A percentile compares a stretch with the other conserved stretches of the same genome.
Conservation (phyloP, 2,888 invertebrate genomes). For the Tetragnatha montana region DNA sequence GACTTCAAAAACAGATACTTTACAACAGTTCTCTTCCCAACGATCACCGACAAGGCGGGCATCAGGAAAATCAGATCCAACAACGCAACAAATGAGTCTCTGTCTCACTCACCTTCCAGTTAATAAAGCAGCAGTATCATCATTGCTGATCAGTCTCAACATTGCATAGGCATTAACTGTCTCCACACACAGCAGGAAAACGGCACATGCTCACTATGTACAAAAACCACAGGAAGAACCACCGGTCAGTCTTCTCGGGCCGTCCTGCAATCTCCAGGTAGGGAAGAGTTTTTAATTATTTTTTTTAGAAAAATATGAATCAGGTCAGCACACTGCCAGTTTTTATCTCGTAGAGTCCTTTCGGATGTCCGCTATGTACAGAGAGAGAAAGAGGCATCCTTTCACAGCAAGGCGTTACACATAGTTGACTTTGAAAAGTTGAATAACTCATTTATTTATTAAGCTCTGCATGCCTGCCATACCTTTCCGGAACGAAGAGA, state of each 20-base stretch:
- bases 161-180: too few species aligned
- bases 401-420: constrained; percentile 51
- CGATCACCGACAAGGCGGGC: too few species aligned
- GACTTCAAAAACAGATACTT: constrained; percentile 26
- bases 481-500: constrained; percentile 32
- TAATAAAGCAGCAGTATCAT: too few species aligned
- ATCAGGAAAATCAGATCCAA: too few species aligned
- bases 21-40: constrained; percentile 28
- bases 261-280: too few species aligned
- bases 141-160: too few species aligned
- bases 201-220: too few species aligned
- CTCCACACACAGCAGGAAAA: too few species aligned
- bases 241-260: too few species aligned
- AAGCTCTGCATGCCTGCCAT: constrained; percentile 70
- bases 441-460: constrained; percentile 55
- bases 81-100: too few species aligned
- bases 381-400: background rate
- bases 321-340: constrained; percentile 47
- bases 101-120: too few species aligned
- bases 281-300: background rate
- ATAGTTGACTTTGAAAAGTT: constrained; percentile 68
- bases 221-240: too few species aligned
- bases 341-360: constrained; percentile 2
- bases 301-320: constrained; percentile 68
- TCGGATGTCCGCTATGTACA: constrained; percentile 55